Percentiles rank a stretch among this genome's conserved stretches.
These are phyloP conservation scores for Brachionus angularis DNA, from an alignment of 1,140 invertebrate genomes.

Conservation along the genomic window DNA sequence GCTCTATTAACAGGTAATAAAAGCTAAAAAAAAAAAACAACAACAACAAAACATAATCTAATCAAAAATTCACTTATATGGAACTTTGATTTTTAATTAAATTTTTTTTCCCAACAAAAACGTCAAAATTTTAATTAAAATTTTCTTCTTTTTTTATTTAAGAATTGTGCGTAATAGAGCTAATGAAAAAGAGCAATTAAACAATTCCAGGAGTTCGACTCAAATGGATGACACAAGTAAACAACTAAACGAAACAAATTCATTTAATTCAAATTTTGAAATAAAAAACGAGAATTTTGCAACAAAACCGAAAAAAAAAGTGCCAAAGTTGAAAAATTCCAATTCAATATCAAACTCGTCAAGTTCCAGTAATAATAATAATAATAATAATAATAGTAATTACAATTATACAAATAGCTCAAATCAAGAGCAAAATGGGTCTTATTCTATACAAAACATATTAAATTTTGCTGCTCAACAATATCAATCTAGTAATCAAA, in stretches of 20 bases:
- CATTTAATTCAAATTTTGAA: too few species aligned
- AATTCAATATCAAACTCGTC: too few species aligned
- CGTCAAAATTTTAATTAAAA: conserved; percentile 28
- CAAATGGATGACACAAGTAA: too few species aligned
- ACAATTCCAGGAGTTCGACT: too few species aligned
- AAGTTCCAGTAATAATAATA: too few species aligned
- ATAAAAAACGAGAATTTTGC: too few species aligned
- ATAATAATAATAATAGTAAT: neutral
- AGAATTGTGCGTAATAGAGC: conserved; percentile 43
- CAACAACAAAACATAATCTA: too few species aligned
- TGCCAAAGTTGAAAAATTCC: too few species aligned
- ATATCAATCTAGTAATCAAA: neutral
- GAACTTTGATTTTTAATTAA: conserved; percentile 37
- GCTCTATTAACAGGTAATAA: conserved; percentile 97
- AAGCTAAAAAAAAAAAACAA: too few species aligned
- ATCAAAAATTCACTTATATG: neutral
- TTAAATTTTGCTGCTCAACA: conserved; percentile 20
- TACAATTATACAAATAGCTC: neutral
- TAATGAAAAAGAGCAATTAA: conserved; percentile 31
- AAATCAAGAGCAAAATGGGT: too few species aligned
- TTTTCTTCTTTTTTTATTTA: neutral
- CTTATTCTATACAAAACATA: conserved; percentile 29
- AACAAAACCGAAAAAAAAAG: too few species aligned
- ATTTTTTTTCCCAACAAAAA: conserved; percentile 5
- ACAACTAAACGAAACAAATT: too few species aligned